Evolutionary conservation across 2,797 vertebrate genomes (phyloP).

Genomic region (Etheostoma nigrum): DNA sequence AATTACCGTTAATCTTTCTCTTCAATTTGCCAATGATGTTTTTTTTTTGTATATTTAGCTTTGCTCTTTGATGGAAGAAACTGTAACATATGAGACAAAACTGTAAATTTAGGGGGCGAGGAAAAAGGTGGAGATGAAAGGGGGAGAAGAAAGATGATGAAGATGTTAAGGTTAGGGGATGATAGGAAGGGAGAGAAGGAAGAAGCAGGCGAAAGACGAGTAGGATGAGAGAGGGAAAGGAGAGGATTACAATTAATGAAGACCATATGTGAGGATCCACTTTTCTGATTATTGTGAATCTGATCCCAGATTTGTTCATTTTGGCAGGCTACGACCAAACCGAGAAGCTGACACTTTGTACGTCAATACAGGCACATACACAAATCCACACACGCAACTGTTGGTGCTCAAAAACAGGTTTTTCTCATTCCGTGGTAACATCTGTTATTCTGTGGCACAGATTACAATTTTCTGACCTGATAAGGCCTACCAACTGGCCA

Average conservation of each 20-base stretch:
- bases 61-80: slow-evolving; percentile 14
- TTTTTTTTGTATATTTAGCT: slow-evolving; percentile 1
- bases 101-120: background rate
- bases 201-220: background rate
- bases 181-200: background rate
- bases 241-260: slow-evolving; percentile 2
- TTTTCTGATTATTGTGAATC: slow-evolving; percentile 42
- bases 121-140: slow-evolving; percentile 17
- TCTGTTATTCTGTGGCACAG: slow-evolving; percentile 69
- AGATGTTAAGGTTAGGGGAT: slow-evolving; percentile 14
- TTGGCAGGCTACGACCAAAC: slow-evolving; percentile 21
- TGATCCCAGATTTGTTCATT: slow-evolving; percentile 31
- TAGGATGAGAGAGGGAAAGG: background rate
- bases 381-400: slow-evolving; percentile 19
- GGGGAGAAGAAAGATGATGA: slow-evolving; percentile 2
- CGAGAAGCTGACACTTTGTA: slow-evolving; percentile 33
- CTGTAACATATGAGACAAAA: slow-evolving; percentile 11
- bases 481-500: slow-evolving; percentile 63
- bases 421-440: slow-evolving; percentile 73
- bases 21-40: background rate
- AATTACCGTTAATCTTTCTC: slow-evolving; percentile 2
- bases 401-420: slow-evolving; percentile 56
- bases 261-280: slow-evolving; percentile 22
- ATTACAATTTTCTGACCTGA: slow-evolving; percentile 78
- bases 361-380: slow-evolving; percentile 19